A percentile compares a stretch with the other conserved stretches of the same genome.
phyloP scores from a whole-genome alignment of 1,140 invertebrate genomes.

The Aphidius gifuensis region DNA sequence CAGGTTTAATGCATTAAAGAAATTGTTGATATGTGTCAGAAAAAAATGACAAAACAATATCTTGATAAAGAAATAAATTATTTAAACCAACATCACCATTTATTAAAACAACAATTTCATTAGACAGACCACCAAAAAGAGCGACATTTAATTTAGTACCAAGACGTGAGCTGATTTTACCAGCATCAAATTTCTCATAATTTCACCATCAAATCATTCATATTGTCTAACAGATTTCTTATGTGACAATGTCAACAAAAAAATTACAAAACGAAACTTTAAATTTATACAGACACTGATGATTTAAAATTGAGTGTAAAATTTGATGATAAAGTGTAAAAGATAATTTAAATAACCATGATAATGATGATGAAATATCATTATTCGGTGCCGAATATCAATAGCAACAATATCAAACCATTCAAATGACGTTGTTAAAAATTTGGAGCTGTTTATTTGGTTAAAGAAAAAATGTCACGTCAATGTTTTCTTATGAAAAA shows the following conservation, averaged over 20 bases:
- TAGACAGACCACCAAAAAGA: conserved; percentile 38
- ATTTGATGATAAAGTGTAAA: no score
- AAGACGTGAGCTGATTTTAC: conserved; percentile 37
- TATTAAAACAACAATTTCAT: conserved; percentile 20
- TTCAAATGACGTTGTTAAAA: no score
- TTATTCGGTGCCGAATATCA: no score
- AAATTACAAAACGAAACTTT: no score
- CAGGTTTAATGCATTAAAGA: conserved; percentile 58
- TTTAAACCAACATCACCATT: conserved; percentile 31
- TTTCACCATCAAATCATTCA: no score
- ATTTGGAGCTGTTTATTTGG: conserved; percentile 97
- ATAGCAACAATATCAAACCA: no score
- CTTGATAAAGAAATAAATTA: conserved; percentile 51
- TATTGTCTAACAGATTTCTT: no score
- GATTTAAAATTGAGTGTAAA: no score
- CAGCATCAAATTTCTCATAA: conserved; percentile 25
- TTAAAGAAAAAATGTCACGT: conserved; percentile 89
- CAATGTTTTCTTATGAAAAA: conserved; percentile 99
- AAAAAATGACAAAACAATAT: conserved; percentile 60
- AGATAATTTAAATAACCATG: no score
- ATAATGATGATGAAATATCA: no score
- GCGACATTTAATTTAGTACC: conserved; percentile 41
- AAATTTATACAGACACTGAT: no score
- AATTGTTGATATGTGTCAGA: conserved; percentile 68
- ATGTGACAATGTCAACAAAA: no score